These are phyloP conservation scores for Ornithorhynchus anatinus DNA, from an alignment of 2,113 vertebrate genomes.

Conservation along the genomic window DNA sequence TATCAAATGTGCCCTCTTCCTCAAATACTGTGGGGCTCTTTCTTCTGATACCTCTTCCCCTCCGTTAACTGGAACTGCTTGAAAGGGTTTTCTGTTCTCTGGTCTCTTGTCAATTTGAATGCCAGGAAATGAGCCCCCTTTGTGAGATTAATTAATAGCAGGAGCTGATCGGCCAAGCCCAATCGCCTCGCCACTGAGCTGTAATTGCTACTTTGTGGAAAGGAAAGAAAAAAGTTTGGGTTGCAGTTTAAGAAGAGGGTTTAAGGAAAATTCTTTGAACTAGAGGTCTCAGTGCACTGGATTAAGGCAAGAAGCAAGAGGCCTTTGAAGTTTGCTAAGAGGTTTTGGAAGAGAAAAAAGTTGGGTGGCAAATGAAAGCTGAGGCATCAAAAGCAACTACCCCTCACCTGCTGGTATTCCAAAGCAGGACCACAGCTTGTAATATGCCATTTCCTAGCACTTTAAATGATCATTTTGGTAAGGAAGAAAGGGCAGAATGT, in stretches of 20 bases:
- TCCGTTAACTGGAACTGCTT: constrained; percentile 87
- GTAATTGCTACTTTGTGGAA: constrained; percentile 97
- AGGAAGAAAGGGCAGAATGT: too few species aligned
- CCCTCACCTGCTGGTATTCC: constrained; percentile 88
- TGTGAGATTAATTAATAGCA: constrained; percentile 99
- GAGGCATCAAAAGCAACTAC: constrained; percentile 89
- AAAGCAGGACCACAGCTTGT: constrained; percentile 66
- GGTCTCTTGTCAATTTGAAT: constrained; percentile 95
- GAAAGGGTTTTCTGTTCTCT: constrained; percentile 88
- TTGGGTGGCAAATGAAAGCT: constrained; percentile 91
- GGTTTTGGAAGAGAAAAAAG: constrained; percentile 89
- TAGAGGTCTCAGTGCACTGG: constrained; percentile 92
- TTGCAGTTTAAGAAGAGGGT: constrained; percentile 90
- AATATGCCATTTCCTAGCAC: constrained; percentile 26
- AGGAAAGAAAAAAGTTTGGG: constrained; percentile 91
- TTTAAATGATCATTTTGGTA: constrained; percentile 36
- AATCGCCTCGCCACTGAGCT: constrained; percentile 86
- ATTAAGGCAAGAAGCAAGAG: constrained; percentile 94
- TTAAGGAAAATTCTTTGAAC: constrained; percentile 94
- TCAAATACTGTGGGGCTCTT: constrained; percentile 82
- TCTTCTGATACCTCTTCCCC: constrained; percentile 86
- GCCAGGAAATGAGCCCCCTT: constrained; percentile 97
- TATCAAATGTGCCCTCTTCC: constrained; percentile 91
- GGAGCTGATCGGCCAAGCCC: constrained; percentile 84
- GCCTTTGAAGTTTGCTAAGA: constrained; percentile 96